These are phyloP conservation scores for Leptatherina wallacei DNA, from an alignment of 2,797 vertebrate genomes.

Conservation along the genomic window DNA sequence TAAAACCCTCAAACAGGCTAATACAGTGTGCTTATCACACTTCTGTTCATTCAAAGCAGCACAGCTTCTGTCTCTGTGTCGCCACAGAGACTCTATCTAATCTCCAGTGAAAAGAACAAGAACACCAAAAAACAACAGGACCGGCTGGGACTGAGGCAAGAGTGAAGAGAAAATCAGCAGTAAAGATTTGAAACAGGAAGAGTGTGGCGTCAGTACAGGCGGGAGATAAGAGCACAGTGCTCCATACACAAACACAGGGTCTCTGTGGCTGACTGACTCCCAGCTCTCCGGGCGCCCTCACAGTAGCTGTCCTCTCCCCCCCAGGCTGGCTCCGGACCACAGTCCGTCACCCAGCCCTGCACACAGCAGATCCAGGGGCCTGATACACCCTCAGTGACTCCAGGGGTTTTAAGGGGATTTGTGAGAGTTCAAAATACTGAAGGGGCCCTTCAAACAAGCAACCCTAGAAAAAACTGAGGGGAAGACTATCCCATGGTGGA, in stretches of 20 bases:
- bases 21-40: slow-evolving; percentile 51
- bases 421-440: slow-evolving; percentile 59
- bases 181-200: slow-evolving; percentile 97
- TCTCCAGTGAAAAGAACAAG: slow-evolving; percentile 76
- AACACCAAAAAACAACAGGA: slow-evolving; percentile 73
- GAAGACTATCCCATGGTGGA: slow-evolving; percentile 40
- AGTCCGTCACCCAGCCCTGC: slow-evolving; percentile 70
- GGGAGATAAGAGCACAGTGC: slow-evolving; percentile 89
- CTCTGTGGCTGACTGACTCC: slow-evolving; percentile 81
- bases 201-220: slow-evolving; percentile 92
- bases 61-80: slow-evolving; percentile 62
- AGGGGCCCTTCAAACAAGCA: slow-evolving; percentile 57
- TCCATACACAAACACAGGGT: slow-evolving; percentile 91
- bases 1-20: slow-evolving; percentile 22
- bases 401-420: slow-evolving; percentile 77
- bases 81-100: slow-evolving; percentile 77
- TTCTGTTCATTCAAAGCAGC: slow-evolving; percentile 43
- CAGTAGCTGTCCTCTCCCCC: slow-evolving; percentile 74
- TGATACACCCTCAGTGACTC: slow-evolving; percentile 78
- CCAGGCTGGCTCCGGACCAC: slow-evolving; percentile 69
- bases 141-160: slow-evolving; percentile 77
- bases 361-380: slow-evolving; percentile 73
- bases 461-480: slow-evolving; percentile 51
- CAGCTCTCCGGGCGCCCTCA: slow-evolving; percentile 77
- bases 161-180: slow-evolving; percentile 86